These are phyloP conservation scores for Pteropus rufus DNA, from an alignment of 2,797 vertebrate species.

Conservation along the genomic window DNA sequence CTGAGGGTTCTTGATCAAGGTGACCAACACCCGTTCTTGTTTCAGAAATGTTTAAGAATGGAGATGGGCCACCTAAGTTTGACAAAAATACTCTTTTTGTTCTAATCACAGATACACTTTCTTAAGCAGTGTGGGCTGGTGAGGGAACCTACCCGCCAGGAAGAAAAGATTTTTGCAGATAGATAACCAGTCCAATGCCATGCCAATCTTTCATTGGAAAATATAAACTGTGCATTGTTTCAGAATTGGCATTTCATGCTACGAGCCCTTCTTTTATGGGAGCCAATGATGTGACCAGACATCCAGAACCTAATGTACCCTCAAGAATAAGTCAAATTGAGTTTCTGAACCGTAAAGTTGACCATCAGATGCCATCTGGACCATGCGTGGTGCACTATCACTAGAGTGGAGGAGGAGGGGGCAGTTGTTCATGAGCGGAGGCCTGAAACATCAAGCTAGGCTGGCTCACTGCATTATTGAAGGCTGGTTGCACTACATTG, in stretches of 20 bases:
- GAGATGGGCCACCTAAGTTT: neutral
- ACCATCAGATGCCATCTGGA: neutral
- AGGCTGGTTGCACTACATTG: neutral
- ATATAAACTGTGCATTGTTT: neutral
- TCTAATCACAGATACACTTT: neutral
- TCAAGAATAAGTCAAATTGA: neutral
- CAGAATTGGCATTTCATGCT: neutral
- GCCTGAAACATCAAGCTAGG: neutral
- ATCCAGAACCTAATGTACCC: neutral
- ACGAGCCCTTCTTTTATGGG: neutral
- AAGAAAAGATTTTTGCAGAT: neutral
- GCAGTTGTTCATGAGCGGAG: neutral
- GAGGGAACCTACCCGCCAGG: neutral
- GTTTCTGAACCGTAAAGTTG: neutral
- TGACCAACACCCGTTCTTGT: neutral
- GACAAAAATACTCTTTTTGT: neutral
- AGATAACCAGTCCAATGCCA: neutral
- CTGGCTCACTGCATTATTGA: neutral
- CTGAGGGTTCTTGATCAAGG: neutral
- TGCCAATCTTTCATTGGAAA: neutral
- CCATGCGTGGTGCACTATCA: accelerated
- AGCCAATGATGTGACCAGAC: neutral
- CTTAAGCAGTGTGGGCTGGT: neutral
- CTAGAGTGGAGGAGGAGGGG: neutral
- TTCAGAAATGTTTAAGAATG: neutral